Evolutionary conservation across 2,113 vertebrate species (phyloP), one percentile per base, ranked within the genome.

Genomic region (Plestiodon gilberti): DNA sequence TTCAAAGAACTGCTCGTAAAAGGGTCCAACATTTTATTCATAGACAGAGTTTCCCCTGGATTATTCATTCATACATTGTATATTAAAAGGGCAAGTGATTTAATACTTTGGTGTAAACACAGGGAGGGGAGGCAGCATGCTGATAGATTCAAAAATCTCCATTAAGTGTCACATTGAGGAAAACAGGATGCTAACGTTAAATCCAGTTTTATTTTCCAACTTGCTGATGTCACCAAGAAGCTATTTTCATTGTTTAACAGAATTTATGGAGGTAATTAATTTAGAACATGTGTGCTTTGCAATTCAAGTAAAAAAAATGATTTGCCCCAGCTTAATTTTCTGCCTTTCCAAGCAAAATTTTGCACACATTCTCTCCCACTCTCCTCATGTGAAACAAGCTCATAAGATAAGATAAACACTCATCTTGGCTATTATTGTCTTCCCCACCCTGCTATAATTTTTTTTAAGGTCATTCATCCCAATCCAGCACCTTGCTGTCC

Each of bases 211-310:
- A 91, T 96, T 94, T 93, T 95, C 94, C 89, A 95, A 89, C 91
- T 69, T 93, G 82, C 85, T 96, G 94, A 96, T 96, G 94, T 96
- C 96, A 97, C 89, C 94, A 94, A 95, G 89, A 95, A 91, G 90
- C 93, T 96, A 95, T 95, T 96, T 95, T 95, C 95, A 93, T 91
- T 96, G 92, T 96, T 96, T 96, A 95, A 93, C 88, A 93, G 94
- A 96, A 97, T 97, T 97, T 96, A 96, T 95, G 94, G 95, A 94
- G 86, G 93, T 95, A 97, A 97, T 97, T 96, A 97, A 97, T 95
- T 93, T 71, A 94, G 92, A 97, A 95, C 96, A 97, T 91, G 94
- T 97, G 96, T 96, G 96, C 92, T 64, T 91, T 94, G 92, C 94
- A 96, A 93, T 91, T 93, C 79, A 0, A 69, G 89, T 91, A 94